Evolutionary conservation across 2,888 invertebrate species (phyloP), one percentile per base, ranked within the genome.

Genomic region (Lepidochrysops patricia): DNA sequence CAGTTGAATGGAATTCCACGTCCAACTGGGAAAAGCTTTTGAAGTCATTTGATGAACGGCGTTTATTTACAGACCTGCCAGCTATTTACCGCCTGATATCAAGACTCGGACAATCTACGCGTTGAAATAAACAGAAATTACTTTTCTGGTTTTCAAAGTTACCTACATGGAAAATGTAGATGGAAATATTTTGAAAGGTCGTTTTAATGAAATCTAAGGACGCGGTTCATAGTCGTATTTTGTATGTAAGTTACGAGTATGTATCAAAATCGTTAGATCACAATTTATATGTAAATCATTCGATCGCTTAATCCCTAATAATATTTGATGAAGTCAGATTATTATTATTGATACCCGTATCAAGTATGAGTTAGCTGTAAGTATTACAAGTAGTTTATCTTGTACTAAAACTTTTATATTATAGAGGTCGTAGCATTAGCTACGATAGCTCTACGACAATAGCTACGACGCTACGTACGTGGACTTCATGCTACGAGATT

Each of bases 1-100:
- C n/a, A n/a, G n/a, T n/a, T 43, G 19, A 43, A 43, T 26, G 26
- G 26, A 50, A 12, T 26, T n/a, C 2, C 2, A 2, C 7, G n/a
- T 50, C 7, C 50, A 26, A 26, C 25, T 50, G 25, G 26, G 2
- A 50, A 50, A 50, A 26, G 25, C 26, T 50, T 50, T 50, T 26
- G 50, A 26, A 25, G 50, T 50, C 50, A 50, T 50, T 50, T 50
- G 50, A 50, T 25, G 13, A 25, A 26, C 26, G 25, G 25, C n/a
- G n/a, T 50, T 50, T 50, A 50, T 50, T 50, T 50, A 50, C 50
- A 50, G 50, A 50, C 50, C 26, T 26, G 26, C 50, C 25, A 50
- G 50, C 50, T 50, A 50, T 50, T 50, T 50, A 26, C 50, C 7
- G 25, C 26, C 25, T 26, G n/a, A 2, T 12, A n/a, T 50, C 50